Base-by-base conservation (phyloP, 2,113 vertebrate species). In the Polypterus bichir region DNA sequence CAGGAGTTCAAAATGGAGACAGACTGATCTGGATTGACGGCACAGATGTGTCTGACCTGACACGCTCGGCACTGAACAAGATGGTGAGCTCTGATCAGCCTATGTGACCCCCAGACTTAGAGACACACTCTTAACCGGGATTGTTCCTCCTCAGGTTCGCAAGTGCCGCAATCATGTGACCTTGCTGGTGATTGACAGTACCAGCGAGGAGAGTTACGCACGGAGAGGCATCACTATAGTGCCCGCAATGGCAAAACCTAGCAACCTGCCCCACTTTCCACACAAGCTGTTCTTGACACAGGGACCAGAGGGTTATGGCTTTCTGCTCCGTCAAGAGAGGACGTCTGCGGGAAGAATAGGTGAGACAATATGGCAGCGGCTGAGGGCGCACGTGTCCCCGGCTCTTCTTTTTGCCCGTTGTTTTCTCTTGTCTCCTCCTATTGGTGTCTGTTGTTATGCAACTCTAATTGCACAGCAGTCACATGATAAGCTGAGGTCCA, bases 1-100 rank as follows among this genome's bases (percentile, higher is more conserved):
- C 89, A 0, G 92, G 93, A 0, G 88, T 97, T 57, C 78, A 78
- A 1, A 64, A 66, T 0, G 89, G 91, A 53, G 90, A 88, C 69
- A 80, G 81, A 63, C 83, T 98, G 53, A 69, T 97, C 60, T 94
- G 92, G 80, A 81, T 98, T 59, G 92, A 97, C 0, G 93, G 94
- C 2, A 62, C 72, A 64, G 74, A 67, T 0, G 86, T 81, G 44
- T 86, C 83, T 56, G 76, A 62, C 6, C 81, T 88, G 59, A 86
- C 87, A 0, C 55, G 73, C 1, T 53, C 64, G 0, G 74, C 81
- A 47, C 83, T 98, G 9, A 70, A 48, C 71, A 90, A 60, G 76
- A 90, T 82, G 75, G 94, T 98, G 77, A 0, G 73, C 4, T 3
- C 44, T 9, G 5, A 9, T 1, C 9, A 54, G 27, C 4, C 3